These are phyloP conservation scores for Bactericera cockerelli DNA, from an alignment of 1,140 invertebrate species.

Conservation along the genomic window DNA sequence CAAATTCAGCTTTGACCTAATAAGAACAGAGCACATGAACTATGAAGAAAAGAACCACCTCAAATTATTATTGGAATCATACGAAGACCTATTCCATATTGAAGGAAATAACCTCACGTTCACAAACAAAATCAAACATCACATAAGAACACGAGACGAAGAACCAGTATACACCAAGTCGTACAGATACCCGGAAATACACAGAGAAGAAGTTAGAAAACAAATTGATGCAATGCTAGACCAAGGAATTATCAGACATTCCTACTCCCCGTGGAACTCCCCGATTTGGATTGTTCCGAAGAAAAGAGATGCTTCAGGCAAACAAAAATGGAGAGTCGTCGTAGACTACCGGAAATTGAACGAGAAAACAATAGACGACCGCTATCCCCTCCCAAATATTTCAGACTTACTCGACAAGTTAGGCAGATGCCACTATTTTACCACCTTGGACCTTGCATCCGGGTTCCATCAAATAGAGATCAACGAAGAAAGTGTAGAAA, in stretches of 20 bases:
- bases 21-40: too few species aligned
- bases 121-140: conserved; percentile 19
- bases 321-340: conserved; percentile 17
- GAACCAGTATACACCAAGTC: conserved; percentile 22
- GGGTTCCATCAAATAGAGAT: conserved; percentile 37
- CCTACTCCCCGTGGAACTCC: conserved; percentile 12
- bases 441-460: conserved; percentile 31
- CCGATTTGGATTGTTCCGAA: conserved; percentile 17
- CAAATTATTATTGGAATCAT: too few species aligned
- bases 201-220: conserved; percentile 26
- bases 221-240: conserved; percentile 23
- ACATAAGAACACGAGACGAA: conserved; percentile 17
- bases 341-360: conserved; percentile 23
- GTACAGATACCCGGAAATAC: conserved; percentile 26
- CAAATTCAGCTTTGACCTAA: too few species aligned
- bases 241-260: conserved; percentile 14
- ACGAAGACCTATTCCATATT: neutral
- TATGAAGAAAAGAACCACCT: too few species aligned
- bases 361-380: conserved; percentile 22
- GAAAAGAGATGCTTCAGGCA: conserved; percentile 17
- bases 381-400: conserved; percentile 33
- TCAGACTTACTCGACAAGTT: conserved; percentile 30
- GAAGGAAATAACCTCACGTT: neutral
- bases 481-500: conserved; percentile 26
- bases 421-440: conserved; percentile 29